phyloP scores from a whole-genome alignment of 2,888 invertebrate species.

The Meiosimyza platycephala region DNA sequence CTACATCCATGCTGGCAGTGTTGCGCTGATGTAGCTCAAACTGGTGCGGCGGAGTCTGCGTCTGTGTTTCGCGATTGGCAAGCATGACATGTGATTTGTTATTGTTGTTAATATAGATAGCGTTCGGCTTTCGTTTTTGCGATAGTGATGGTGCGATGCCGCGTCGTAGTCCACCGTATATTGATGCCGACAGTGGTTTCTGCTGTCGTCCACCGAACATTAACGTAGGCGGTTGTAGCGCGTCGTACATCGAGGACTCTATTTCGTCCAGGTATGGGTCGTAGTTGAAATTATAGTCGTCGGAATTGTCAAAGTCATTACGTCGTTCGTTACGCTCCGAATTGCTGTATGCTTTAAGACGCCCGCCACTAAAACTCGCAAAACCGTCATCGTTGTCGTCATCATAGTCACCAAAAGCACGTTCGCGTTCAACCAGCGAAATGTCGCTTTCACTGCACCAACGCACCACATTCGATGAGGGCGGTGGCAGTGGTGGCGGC shows the following conservation, averaged over 20 bases:
- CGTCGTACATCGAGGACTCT: slow-evolving; percentile 39
- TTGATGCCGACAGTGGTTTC: background rate
- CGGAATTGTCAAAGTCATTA: slow-evolving; percentile 48
- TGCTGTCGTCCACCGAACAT: background rate
- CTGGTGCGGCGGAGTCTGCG: slow-evolving; percentile 14
- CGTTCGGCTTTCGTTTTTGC: slow-evolving; percentile 37
- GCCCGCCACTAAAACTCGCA: slow-evolving; percentile 27
- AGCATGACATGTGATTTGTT: background rate
- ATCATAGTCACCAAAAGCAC: slow-evolving; percentile 39
- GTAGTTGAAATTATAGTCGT: slow-evolving; percentile 53
- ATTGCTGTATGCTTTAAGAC: background rate
- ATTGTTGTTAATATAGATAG: slow-evolving; percentile 9
- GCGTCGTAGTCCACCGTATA: slow-evolving; percentile 36
- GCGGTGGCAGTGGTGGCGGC: slow-evolving; percentile 35
- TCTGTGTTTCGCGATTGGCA: slow-evolving; percentile 18
- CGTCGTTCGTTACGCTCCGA: background rate
- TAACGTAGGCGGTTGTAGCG: background rate
- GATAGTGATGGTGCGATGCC: slow-evolving; percentile 32
- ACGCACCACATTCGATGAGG: slow-evolving; percentile 50
- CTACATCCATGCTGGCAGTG: slow-evolving; percentile 36
- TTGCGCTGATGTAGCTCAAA: slow-evolving; percentile 26
- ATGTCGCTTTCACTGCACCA: slow-evolving; percentile 67
- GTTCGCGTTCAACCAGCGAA: slow-evolving; percentile 52
- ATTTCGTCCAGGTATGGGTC: slow-evolving; percentile 50
- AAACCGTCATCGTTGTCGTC: slow-evolving; percentile 29